Evolutionary conservation across 2,797 vertebrate species (phyloP), one percentile per base, ranked within the genome.

Genomic region (Pangasius sanitwongsei): DNA sequence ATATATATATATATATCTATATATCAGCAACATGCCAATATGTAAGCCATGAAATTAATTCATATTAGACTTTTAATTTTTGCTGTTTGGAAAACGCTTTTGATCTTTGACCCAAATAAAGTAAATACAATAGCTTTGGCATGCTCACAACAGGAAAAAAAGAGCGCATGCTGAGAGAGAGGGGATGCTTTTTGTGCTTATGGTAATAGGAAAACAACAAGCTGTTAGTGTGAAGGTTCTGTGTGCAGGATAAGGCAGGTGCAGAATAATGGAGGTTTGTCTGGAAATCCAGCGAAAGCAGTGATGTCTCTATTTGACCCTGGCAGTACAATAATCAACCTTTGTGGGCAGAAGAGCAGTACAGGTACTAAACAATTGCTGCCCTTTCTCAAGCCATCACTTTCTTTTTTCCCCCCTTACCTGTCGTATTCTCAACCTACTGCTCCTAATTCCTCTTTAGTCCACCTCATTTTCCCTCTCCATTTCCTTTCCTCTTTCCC

Each of bases 291-390:
- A 70, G 61, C 0, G 70, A 80, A 48, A 83, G 41, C 34, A 13
- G 3, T 23, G 2, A 50, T 87, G 78, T 89, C 82, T 86, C 67
- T 28, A 2, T 53, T 55, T 86, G 78, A 89, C 86, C 74, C 53
- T 75, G 69, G 55, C 28, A 69, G 53, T 61, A 50, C 65, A 57
- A 50, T 78, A 34, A 28, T 9, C 44, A 23, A 41, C 55, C 87
- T 69, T 82, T 65, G 69, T 65, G 57, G 75, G 65, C 3, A 16
- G 41, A 85, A 82, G 28, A 74, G 80, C 69, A 69, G 77, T 37
- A 37, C n/a, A 89, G 44, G n/a, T 69, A 77, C 74, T 87, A 82
- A 89, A 90, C 44, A 89, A 89, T 44, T 41, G 67, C 37, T 44
- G 23, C n/a, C 74, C 28, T 50, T 74, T 78, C 70, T 75, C 63